Base-by-base conservation (phyloP, 2,888 invertebrate species). In the Helicoverpa assulta region DNA sequence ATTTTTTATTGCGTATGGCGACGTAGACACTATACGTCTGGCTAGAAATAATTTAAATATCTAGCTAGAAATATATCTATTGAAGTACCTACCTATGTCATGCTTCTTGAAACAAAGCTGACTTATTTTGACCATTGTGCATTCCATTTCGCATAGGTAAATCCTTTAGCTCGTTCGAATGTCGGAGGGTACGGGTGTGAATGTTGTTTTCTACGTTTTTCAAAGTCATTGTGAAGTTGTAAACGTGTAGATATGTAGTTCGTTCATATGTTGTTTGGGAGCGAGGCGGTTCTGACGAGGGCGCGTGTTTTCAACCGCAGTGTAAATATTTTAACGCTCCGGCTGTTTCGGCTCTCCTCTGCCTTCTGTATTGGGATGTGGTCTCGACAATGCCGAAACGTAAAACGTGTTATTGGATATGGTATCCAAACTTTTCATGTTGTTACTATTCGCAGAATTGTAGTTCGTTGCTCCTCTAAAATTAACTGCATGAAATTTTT, bases 251-350 rank as follows among this genome's bases (percentile, higher is more conserved):
- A 64, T 80, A 82, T 68, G 70, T 75, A 80, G 75, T 82, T 72
- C 56, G 75, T 77, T 71, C 80, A 82, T 80, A 82, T 82, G 80
- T 85, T 82, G 80, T 79, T 83, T 86, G 80, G 80, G 82, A 83
- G 81, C 73, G 82, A 77, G 81, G 78, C 82, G 81, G 83, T 85
- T 83, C 66, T 80, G 82, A 78, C 85, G 76, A 67, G 87, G 86
- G 84, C 85, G 84, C 85, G 81, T 86, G 88, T 88, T 91, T 90
- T 88, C 88, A 85, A 89, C 92, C 90, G 89, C 90, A 88, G 72
- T 89, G 89, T 93, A 92, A 94, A 94, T 93, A 92, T 93, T 93
- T 92, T 90, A 93, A 90, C 89, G 86, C 77, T 83, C 76, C 76
- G 85, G 83, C 86, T 86, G 89, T 88, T 89, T 85, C 85, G 85